These are phyloP conservation scores for Alsophila aescularia DNA, from an alignment of 2,888 invertebrate genomes.

Conservation along the genomic window DNA sequence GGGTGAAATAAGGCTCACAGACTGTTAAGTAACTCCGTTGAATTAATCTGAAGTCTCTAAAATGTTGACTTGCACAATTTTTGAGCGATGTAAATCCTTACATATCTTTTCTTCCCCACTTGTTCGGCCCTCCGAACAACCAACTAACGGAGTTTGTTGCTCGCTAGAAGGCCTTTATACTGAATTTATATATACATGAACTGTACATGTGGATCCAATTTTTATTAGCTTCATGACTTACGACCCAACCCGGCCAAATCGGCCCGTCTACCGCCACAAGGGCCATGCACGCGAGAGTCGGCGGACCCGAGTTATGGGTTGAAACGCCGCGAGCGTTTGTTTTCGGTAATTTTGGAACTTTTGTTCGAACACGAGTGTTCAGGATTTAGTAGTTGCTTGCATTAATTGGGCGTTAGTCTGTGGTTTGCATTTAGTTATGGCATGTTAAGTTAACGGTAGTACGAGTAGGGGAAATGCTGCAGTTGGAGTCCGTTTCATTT, in stretches of 20 bases:
- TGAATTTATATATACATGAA: not conserved
- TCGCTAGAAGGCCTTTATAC: no score
- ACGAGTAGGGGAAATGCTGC: no score
- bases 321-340: conserved; percentile 50
- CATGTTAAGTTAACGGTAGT: not conserved
- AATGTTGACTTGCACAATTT: no score
- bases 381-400: conserved; percentile 31
- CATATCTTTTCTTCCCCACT: no score
- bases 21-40: no score
- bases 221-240: not conserved
- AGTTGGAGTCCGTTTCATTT: no score
- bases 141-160: no score
- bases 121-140: no score
- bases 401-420: conserved; percentile 31
- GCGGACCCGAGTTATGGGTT: conserved; percentile 48
- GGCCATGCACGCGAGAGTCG: conserved; percentile 21
- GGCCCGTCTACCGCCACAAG: conserved; percentile 10
- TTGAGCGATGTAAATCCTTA: no score
- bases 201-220: not conserved
- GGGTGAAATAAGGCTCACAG: no score
- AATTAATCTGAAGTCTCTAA: no score
- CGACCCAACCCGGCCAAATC: not conserved
- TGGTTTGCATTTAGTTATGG: conserved; percentile 6
- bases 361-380: conserved; percentile 17
- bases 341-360: conserved; percentile 49